A percentile compares a stretch with the other conserved stretches of the same genome.
These are phyloP conservation scores for Chelonia mydas DNA, from an alignment of 2,797 vertebrate species.

Conservation along the genomic window DNA sequence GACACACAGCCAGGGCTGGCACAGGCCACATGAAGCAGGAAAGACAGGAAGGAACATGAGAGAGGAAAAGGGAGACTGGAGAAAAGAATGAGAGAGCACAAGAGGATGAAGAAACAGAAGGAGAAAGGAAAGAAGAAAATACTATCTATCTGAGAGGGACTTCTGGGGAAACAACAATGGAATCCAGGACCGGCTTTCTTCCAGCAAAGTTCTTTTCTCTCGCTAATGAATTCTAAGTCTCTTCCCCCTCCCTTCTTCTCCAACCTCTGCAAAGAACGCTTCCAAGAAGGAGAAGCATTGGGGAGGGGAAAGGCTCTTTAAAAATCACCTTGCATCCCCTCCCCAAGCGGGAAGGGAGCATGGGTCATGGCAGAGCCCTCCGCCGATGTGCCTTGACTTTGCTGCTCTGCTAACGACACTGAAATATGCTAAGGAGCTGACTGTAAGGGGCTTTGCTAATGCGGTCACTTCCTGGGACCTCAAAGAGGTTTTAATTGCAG, in stretches of 20 bases:
- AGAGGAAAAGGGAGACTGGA: background rate
- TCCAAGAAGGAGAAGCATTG: slow-evolving; percentile 58
- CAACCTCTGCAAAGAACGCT: slow-evolving; percentile 45
- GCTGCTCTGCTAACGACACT: slow-evolving; percentile 76
- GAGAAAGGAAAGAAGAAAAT: background rate
- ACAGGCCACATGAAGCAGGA: rapidly evolving
- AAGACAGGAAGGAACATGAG: background rate
- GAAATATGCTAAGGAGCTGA: slow-evolving; percentile 78
- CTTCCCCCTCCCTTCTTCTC: slow-evolving; percentile 20
- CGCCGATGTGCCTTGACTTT: slow-evolving; percentile 68
- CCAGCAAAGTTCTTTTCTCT: slow-evolving; percentile 39
- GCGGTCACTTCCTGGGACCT: slow-evolving; percentile 78
- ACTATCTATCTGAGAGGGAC: background rate
- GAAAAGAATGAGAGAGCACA: background rate
- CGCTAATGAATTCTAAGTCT: slow-evolving; percentile 69
- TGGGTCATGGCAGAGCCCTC: slow-evolving; percentile 77
- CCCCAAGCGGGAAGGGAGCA: slow-evolving; percentile 70
- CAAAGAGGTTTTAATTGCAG: slow-evolving; percentile 82
- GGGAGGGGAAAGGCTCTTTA: slow-evolving; percentile 59
- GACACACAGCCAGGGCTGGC: background rate
- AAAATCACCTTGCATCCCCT: slow-evolving; percentile 77
- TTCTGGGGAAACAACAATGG: background rate
- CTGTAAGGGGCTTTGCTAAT: slow-evolving; percentile 61
- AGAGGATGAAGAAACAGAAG: background rate
- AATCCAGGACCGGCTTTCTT: background rate